These are phyloP conservation scores for Brachycybe producta DNA, from an alignment of 2,888 invertebrate species.

Conservation along the genomic window DNA sequence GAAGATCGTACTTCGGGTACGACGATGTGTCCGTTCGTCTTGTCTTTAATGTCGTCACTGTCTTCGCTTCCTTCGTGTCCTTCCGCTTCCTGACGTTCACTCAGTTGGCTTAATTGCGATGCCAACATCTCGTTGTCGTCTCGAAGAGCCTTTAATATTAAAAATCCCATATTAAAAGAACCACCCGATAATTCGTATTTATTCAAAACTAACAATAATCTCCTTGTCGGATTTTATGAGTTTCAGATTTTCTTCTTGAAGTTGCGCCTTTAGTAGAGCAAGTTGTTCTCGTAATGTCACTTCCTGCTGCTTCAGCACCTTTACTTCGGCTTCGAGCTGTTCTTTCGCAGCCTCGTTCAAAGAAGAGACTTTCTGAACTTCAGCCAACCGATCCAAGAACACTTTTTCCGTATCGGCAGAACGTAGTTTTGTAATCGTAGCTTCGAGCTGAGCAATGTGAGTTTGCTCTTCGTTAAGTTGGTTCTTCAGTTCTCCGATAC, in stretches of 20 bases:
- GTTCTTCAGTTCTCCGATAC: background rate
- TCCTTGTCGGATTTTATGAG: background rate
- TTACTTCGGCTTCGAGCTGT: background rate
- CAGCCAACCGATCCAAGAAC: background rate
- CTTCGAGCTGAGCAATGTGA: background rate
- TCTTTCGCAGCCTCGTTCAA: background rate
- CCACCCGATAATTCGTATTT: too few relatives aligned
- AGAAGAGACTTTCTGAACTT: background rate
- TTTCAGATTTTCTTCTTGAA: background rate
- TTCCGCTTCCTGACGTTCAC: constrained; percentile 34
- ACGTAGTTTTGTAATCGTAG: background rate
- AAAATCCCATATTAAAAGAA: too few relatives aligned
- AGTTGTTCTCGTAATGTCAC: constrained; percentile 40
- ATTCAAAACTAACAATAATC: too few relatives aligned
- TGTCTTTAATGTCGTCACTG: background rate
- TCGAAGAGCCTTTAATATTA: constrained; percentile 13
- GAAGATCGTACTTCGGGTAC: constrained; percentile 22
- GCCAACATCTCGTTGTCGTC: constrained; percentile 41
- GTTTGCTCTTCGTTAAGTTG: background rate
- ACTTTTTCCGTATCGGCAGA: background rate
- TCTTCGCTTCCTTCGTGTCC: constrained; percentile 22
- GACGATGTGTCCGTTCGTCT: constrained; percentile 15
- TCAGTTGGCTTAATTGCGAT: constrained; percentile 35
- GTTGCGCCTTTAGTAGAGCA: constrained; percentile 25
- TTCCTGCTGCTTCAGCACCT: constrained; percentile 38